phyloP scores from a whole-genome alignment of 2,888 invertebrate genomes.

The Acrocera orbiculus region DNA sequence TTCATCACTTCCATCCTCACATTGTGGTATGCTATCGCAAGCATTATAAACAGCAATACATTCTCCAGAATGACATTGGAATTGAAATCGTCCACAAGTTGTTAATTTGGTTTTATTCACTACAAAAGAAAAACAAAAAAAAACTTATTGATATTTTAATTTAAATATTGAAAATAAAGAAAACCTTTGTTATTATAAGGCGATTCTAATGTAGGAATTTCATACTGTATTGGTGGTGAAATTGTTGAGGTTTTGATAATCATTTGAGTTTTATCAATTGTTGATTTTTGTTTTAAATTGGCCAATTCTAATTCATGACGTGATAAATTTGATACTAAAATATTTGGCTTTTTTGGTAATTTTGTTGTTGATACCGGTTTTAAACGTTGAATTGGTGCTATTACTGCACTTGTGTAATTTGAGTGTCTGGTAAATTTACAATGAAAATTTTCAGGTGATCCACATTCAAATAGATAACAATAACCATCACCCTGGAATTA shows the following conservation, averaged over 20 bases:
- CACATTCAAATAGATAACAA: slow-evolving; percentile 83
- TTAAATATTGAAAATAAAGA: not conserved
- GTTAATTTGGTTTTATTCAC: slow-evolving; percentile 2
- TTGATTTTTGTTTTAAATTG: slow-evolving; percentile 26
- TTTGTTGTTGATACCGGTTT: slow-evolving; percentile 19
- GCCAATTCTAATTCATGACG: slow-evolving; percentile 30
- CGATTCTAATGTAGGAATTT: no score
- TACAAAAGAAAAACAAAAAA: not conserved
- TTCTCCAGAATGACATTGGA: slow-evolving; percentile 73
- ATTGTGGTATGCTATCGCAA: slow-evolving; percentile 86
- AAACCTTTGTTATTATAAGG: no score
- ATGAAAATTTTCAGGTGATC: slow-evolving; percentile 74
- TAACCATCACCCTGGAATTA: slow-evolving; percentile 40
- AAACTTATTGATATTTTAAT: no score
- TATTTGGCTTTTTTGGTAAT: slow-evolving; percentile 8
- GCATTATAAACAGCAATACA: slow-evolving; percentile 92
- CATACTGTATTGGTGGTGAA: slow-evolving; percentile 7
- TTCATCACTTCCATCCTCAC: slow-evolving; percentile 82
- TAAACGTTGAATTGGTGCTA: slow-evolving; percentile 34
- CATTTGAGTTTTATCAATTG: slow-evolving; percentile 31
- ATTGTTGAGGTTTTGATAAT: slow-evolving; percentile 7
- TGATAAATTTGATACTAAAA: slow-evolving; percentile 16
- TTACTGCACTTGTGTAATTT: slow-evolving; percentile 74
- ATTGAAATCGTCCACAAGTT: slow-evolving; percentile 67
- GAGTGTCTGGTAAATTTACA: slow-evolving; percentile 81